phyloP scores from a whole-genome alignment of 2,113 vertebrate species.

The Sinosuthora webbiana region DNA sequence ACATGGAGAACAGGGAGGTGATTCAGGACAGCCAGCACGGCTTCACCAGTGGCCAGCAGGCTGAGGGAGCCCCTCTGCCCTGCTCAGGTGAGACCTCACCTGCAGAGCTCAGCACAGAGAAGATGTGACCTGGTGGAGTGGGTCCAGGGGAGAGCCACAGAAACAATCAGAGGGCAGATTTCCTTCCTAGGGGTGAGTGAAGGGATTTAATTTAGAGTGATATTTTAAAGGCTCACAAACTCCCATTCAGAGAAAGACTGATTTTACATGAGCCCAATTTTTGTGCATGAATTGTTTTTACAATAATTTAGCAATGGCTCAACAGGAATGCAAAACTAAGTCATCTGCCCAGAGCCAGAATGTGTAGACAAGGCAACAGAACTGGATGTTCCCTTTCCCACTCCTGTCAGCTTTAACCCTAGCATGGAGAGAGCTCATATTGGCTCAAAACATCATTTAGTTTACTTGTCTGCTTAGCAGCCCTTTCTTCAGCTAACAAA shows the following conservation, averaged over 20 bases:
- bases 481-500: background rate
- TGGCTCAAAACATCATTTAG: background rate
- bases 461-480: background rate
- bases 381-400: background rate
- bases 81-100: background rate
- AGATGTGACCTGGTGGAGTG: fast-evolving
- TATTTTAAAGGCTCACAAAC: background rate
- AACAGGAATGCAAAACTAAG: background rate
- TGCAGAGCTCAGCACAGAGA: background rate
- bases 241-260: background rate
- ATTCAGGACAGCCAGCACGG: background rate
- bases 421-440: background rate
- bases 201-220: background rate
- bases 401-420: background rate
- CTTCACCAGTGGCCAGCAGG: background rate
- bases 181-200: background rate
- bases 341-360: background rate
- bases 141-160: background rate
- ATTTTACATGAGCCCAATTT: background rate
- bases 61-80: background rate
- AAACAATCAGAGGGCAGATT: background rate
- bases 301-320: background rate
- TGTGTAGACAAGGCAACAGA: background rate
- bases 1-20: background rate
- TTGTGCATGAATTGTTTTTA: background rate